phyloP scores from a whole-genome alignment of 2,797 vertebrate species.

The Thalassophryne amazonica region DNA sequence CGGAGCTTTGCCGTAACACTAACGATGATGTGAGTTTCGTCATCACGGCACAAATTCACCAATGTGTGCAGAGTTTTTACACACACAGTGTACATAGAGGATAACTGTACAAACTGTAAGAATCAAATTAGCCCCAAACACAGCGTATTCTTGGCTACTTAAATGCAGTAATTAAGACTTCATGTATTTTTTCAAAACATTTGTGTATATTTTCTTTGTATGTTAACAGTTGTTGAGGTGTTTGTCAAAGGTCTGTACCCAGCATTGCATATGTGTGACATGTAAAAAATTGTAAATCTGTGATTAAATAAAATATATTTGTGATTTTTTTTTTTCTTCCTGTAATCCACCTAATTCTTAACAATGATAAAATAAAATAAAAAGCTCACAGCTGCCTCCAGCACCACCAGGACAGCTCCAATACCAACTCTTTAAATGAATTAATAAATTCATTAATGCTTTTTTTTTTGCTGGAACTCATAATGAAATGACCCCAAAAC shows the following conservation, averaged over 20 bases:
- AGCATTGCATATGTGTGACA: conserved; percentile 56
- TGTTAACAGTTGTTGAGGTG: conserved; percentile 36
- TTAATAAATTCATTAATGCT: too few species aligned
- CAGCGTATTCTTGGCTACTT: conserved; percentile 41
- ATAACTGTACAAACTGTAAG: conserved; percentile 43
- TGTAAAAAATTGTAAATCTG: conserved; percentile 77
- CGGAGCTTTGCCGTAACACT: conserved; percentile 43
- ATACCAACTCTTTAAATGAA: too few species aligned
- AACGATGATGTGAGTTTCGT: conserved; percentile 29
- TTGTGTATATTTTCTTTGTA: conserved; percentile 29
- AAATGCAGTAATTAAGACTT: conserved; percentile 33
- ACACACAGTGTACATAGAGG: conserved; percentile 59
- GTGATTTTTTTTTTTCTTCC: conserved; percentile 13
- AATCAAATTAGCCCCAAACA: conserved; percentile 57
- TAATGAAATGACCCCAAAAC: too few species aligned
- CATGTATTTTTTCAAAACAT: conserved; percentile 32
- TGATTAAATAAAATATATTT: conserved; percentile 76
- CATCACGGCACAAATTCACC: conserved; percentile 38
- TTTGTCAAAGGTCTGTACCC: conserved; percentile 53
- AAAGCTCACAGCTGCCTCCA: too few species aligned
- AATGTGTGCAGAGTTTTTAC: conserved; percentile 26
- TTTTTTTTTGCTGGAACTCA: too few species aligned
- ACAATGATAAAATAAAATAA: too few species aligned
- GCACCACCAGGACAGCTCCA: too few species aligned
- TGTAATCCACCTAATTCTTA: neutral